A percentile compares a stretch with the other conserved stretches of the same genome.
phyloP scores from a whole-genome alignment of 2,113 vertebrate species.

The Grallaria varia region DNA sequence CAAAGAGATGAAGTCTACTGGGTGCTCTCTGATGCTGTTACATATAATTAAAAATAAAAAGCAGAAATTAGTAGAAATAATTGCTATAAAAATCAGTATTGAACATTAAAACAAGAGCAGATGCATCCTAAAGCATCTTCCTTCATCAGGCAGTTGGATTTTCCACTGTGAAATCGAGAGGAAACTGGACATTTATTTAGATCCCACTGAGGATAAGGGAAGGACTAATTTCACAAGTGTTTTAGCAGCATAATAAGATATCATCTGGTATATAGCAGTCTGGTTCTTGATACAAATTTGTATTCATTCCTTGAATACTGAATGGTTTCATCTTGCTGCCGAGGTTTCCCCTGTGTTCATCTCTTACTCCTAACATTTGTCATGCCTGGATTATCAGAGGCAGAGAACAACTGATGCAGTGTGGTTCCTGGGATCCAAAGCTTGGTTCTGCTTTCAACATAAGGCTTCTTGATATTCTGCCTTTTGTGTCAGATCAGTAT shows the following conservation, averaged over 20 bases:
- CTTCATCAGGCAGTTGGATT: not conserved
- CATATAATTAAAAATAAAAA: not conserved
- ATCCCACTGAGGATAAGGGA: not conserved
- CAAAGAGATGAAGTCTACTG: not conserved
- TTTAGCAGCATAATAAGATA: not conserved
- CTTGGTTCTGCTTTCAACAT: not conserved
- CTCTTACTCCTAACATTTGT: not conserved
- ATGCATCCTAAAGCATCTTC: not conserved
- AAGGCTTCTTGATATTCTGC: not conserved
- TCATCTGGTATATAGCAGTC: not conserved
- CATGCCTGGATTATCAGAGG: rapidly evolving
- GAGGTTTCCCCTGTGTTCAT: not conserved
- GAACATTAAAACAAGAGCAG: not conserved
- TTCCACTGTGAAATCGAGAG: not conserved
- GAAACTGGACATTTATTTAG: not conserved
- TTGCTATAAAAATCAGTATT: not conserved
- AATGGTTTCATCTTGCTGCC: not conserved
- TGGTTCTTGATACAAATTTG: not conserved
- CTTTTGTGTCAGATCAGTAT: not conserved
- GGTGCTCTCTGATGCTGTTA: not conserved
- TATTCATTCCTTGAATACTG: not conserved
- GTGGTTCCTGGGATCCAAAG: not conserved
- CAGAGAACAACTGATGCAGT: too few species aligned
- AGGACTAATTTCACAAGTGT: not conserved
- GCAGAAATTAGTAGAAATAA: not conserved